Evolutionary conservation across 2,113 vertebrate species (phyloP).

Genomic region (Gambusia holbrooki): DNA sequence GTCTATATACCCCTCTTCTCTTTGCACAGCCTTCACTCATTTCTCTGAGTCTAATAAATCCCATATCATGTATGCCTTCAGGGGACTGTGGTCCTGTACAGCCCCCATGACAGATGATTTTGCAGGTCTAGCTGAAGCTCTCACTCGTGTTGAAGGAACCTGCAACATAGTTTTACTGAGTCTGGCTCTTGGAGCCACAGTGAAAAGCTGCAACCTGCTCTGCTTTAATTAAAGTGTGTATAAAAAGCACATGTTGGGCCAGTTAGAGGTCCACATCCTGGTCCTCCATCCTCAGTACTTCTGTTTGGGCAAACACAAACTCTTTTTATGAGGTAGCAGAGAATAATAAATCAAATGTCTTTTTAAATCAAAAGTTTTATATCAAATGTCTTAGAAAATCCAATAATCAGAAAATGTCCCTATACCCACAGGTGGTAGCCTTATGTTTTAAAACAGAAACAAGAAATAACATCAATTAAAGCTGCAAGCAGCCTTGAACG

Average conservation of each 20-base stretch:
- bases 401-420: not conserved
- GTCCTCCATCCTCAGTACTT: conserved; percentile 2
- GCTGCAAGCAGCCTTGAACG: too few species aligned
- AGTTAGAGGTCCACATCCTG: conserved; percentile 15
- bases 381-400: not conserved
- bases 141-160: conserved; percentile 69
- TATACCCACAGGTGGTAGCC: not conserved
- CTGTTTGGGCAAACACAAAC: not conserved
- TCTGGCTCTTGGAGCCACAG: conserved; percentile 40
- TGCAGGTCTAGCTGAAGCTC: conserved; percentile 52
- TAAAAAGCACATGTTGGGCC: conserved; percentile 35
- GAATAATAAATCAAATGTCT: not conserved
- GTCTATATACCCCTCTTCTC: not conserved
- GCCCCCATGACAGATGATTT: conserved; percentile 72
- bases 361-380: conserved; percentile 5
- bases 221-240: conserved; percentile 68
- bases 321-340: conserved; percentile 48
- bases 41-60: conserved; percentile 19
- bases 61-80: not conserved
- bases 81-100: conserved; percentile 43
- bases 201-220: conserved; percentile 40
- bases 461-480: conserved; percentile 17
- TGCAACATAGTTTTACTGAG: conserved; percentile 47
- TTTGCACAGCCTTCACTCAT: conserved; percentile 6
- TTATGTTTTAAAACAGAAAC: conserved; percentile 29